Evolutionary conservation across 2,797 vertebrate species (phyloP).

Genomic region (Nyctalus aviator): DNA sequence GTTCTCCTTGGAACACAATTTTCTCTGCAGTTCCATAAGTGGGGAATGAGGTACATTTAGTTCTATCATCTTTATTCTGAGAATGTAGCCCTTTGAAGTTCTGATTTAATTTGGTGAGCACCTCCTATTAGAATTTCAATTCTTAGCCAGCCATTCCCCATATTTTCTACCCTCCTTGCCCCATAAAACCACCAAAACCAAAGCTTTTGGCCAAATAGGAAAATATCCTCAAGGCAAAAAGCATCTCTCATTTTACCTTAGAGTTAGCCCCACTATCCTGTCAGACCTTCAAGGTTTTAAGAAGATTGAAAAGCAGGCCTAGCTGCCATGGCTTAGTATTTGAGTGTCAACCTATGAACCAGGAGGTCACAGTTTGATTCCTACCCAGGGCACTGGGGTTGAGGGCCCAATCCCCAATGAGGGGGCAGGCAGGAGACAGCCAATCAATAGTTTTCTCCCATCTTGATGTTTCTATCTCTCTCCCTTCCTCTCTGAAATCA

Average conservation of each 20-base stretch:
- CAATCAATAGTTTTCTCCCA: too few relatives aligned
- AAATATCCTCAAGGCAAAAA: slow-evolving; percentile 7
- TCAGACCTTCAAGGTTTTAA: background rate
- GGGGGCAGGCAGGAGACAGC: too few relatives aligned
- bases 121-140: background rate
- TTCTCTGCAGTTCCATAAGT: background rate
- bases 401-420: too few relatives aligned
- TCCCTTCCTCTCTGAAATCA: too few relatives aligned
- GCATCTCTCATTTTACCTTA: background rate
- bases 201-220: background rate
- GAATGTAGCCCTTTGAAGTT: background rate
- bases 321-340: too few relatives aligned
- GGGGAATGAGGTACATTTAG: background rate
- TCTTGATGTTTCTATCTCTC: too few relatives aligned
- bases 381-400: too few relatives aligned
- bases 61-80: background rate
- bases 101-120: background rate
- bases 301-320: slow-evolving; percentile 15
- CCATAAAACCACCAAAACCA: slow-evolving; percentile 1
- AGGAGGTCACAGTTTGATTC: too few relatives aligned
- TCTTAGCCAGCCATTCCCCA: background rate
- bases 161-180: background rate
- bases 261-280: background rate
- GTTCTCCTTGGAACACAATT: background rate
- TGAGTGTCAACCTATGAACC: too few relatives aligned